Conservation (phyloP, 1,140 invertebrate genomes). For the Pogonomyrmex californicus region DNA sequence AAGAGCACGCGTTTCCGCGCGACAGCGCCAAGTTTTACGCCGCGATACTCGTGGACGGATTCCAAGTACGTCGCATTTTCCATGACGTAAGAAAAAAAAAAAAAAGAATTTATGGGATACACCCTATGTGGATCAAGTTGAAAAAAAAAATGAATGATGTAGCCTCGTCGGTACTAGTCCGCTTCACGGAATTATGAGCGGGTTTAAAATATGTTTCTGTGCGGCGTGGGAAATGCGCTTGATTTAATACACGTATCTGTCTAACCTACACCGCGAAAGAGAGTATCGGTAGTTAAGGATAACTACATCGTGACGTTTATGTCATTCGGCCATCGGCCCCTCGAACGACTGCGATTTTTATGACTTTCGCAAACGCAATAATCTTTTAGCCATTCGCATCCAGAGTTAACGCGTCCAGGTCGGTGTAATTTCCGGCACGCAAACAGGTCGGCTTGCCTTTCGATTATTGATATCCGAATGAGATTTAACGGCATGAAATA, state of each 20-base stretch:
- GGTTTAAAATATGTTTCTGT: slow-evolving; percentile 31
- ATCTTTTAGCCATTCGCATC: slow-evolving; percentile 57
- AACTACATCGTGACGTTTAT: neutral
- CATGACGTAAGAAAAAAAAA: neutral
- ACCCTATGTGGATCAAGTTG: slow-evolving; percentile 17
- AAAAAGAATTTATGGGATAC: slow-evolving; percentile 34
- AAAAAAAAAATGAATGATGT: neutral
- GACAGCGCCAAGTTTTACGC: slow-evolving; percentile 3
- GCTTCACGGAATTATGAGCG: slow-evolving; percentile 29
- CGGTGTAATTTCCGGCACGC: slow-evolving; percentile 65
- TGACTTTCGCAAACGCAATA: slow-evolving; percentile 7
- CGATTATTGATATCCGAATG: slow-evolving; percentile 65
- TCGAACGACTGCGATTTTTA: slow-evolving; percentile 39
- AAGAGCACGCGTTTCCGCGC: neutral
- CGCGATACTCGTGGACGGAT: slow-evolving; percentile 25
- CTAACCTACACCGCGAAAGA: neutral
- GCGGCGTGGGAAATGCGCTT: neutral
- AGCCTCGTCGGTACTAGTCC: neutral
- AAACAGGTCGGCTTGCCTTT: slow-evolving; percentile 56
- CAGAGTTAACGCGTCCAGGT: slow-evolving; percentile 42
- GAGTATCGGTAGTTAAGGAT: neutral
- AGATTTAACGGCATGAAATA: slow-evolving; percentile 24
- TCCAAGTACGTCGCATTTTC: slow-evolving; percentile 13
- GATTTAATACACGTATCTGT: neutral
- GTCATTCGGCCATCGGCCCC: neutral